A percentile compares a stretch with the other conserved stretches of the same genome.
Conservation (phyloP, 2,797 vertebrate genomes). For the Ctenochaetus hawaiiensis region DNA sequence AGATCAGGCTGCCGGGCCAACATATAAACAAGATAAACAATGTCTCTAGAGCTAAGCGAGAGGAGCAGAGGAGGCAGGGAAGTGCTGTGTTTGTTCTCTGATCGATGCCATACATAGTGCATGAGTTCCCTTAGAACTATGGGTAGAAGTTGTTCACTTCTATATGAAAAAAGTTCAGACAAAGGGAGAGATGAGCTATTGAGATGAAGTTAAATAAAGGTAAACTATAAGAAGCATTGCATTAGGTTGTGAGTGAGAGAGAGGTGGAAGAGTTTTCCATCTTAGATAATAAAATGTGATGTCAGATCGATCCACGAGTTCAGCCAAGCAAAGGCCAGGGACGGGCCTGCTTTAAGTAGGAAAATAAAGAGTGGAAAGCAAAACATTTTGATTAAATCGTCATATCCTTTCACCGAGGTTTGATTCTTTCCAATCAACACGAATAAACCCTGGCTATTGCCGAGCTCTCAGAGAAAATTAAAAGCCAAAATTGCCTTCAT, state of each 20-base stretch:
- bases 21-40: conserved; percentile 73
- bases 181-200: conserved; percentile 10
- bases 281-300: conserved; percentile 48
- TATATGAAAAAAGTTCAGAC: conserved; percentile 16
- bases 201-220: conserved; percentile 40
- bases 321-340: conserved; percentile 34
- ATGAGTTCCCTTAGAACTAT: conserved; percentile 61
- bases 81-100: conserved; percentile 66
- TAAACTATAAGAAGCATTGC: conserved; percentile 8
- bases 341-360: conserved; percentile 30
- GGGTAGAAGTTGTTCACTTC: conserved; percentile 45
- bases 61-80: conserved; percentile 53
- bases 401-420: conserved; percentile 33
- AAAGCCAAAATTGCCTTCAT: conserved; percentile 74
- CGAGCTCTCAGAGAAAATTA: conserved; percentile 63
- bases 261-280: conserved; percentile 22
- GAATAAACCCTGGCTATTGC: conserved; percentile 37
- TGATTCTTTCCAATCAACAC: conserved; percentile 59
- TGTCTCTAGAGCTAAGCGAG: conserved; percentile 59
- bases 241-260: not conserved
- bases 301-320: conserved; percentile 44
- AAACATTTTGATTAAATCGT: conserved; percentile 45
- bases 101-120: conserved; percentile 77
- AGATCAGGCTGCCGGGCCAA: conserved; percentile 52
- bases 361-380: conserved; percentile 39